Percentiles rank a stretch among this genome's conserved stretches.
phyloP scores from a whole-genome alignment of 2,888 invertebrate genomes.

The Seira ritae region DNA sequence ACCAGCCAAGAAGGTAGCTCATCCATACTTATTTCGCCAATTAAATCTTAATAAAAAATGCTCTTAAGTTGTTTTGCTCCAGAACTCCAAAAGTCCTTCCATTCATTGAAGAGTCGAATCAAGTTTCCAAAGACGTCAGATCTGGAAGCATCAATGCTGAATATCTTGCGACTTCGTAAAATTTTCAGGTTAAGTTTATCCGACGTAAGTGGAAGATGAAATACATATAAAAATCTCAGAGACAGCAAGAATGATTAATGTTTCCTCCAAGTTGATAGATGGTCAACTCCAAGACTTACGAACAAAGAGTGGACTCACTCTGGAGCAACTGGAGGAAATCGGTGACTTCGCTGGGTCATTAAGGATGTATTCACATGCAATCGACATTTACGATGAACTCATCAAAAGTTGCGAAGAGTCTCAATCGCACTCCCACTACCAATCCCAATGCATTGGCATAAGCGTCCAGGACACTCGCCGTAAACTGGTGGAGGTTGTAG shows the following conservation, averaged over 20 bases:
- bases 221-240: too few relatives aligned
- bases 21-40: background rate
- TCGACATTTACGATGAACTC: constrained; percentile 37
- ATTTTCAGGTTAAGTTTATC: constrained; percentile 32
- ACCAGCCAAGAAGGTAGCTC: background rate
- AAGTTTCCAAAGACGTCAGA: constrained; percentile 53
- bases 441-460: background rate
- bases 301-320: constrained; percentile 33
- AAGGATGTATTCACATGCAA: constrained; percentile 37
- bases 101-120: background rate
- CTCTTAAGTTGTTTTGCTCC: background rate
- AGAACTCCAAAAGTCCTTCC: background rate
- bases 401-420: constrained; percentile 17
- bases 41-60: background rate
- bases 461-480: background rate
- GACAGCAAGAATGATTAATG: too few relatives aligned
- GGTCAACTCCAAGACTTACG: constrained; percentile 24
- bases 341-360: constrained; percentile 24
- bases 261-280: constrained; percentile 19
- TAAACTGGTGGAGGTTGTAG: constrained; percentile 21
- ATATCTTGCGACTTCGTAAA: constrained; percentile 53
- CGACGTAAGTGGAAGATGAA: constrained; percentile 41
- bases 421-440: background rate
- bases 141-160: constrained; percentile 51
- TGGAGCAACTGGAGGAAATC: constrained; percentile 31